Base-by-base conservation (phyloP, 2,797 vertebrate species). In the Enteromius mattozi region DNA sequence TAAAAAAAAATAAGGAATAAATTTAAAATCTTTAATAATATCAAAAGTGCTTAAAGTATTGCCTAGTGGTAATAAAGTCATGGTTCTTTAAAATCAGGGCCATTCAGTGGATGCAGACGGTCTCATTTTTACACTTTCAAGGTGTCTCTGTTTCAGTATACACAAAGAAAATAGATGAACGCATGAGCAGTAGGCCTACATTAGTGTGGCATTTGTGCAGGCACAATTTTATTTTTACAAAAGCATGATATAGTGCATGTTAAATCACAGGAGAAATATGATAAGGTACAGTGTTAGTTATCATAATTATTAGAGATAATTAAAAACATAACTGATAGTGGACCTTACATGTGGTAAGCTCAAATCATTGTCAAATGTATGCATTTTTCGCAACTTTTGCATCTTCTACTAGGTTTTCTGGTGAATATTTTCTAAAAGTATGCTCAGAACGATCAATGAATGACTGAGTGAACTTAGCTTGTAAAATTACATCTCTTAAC, bases 141-240 rank as follows among this genome's bases (percentile, higher is more conserved):
- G 74, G 82, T 78, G 82, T 78, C 82, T 83, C 82, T 83, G 61
- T 83, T 83, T 83, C 74, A 83, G 82, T 83, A 68, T 83, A 45
- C 35, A 69, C 72, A 54, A 40, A 65, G 27, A 21, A 59, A 72
- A n/a, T 21, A 14, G 30, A 47, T 66, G 9, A 65, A 63, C 1
- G 40, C 61, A 83, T 83, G 81, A 69, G 47, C 35, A 42, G 33
- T 66, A 59, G 9, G 56, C n/a, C 4, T 59, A 42, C 19, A 37
- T 76, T 33, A 30, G 49, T 77, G 63, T 13, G 12, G 42, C 42
- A 45, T 59, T 66, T 45, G 6, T 68, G 33, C 30, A 59, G 33
- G 59, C 27, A 47, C 21, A 47, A 37, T 21, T 51, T 65, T 17
- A 21, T 40, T 54, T 68, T 40, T 70, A 19, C 33, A 69, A 7